phyloP scores from a whole-genome alignment of 2,888 invertebrate genomes.

The Proisotoma minuta region DNA sequence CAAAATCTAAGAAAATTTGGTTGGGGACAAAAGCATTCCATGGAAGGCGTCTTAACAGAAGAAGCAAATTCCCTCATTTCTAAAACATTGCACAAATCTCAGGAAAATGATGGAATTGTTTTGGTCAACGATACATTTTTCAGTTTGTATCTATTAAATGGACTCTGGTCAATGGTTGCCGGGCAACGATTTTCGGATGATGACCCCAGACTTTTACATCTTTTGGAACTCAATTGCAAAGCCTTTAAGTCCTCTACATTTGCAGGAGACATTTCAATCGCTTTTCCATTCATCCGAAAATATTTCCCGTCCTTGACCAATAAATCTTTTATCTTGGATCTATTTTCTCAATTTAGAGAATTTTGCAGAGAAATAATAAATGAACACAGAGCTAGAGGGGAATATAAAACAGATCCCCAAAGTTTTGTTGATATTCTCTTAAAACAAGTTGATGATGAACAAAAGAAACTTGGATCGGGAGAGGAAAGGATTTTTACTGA shows the following conservation, averaged over 20 bases:
- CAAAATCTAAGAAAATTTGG: conserved; percentile 37
- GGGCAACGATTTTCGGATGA: conserved; percentile 15
- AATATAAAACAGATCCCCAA: conserved; percentile 7
- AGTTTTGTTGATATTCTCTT: conserved; percentile 18
- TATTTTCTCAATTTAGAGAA: background rate
- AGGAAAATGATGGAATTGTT: background rate
- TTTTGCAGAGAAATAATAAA: background rate
- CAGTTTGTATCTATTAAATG: conserved; percentile 25
- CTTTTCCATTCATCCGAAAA: conserved; percentile 11
- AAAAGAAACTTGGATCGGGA: background rate
- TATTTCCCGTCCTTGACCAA: background rate
- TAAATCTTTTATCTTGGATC: background rate
- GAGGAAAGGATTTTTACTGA: conserved; percentile 4
- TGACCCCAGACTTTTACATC: conserved; percentile 16
- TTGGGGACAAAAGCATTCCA: conserved; percentile 16
- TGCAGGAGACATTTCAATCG: background rate
- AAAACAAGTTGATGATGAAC: background rate
- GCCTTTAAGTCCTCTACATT: conserved; percentile 14
- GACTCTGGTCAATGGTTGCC: conserved; percentile 27
- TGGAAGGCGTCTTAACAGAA: conserved; percentile 22
- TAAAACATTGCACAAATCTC: background rate
- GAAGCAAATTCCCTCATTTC: conserved; percentile 22
- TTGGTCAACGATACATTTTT: conserved; percentile 5
- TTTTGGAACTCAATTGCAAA: conserved; percentile 5
- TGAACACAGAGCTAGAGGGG: conserved; percentile 1